Evolutionary conservation across 1,140 invertebrate genomes (phyloP).

Genomic region (Sogatella furcifera): DNA sequence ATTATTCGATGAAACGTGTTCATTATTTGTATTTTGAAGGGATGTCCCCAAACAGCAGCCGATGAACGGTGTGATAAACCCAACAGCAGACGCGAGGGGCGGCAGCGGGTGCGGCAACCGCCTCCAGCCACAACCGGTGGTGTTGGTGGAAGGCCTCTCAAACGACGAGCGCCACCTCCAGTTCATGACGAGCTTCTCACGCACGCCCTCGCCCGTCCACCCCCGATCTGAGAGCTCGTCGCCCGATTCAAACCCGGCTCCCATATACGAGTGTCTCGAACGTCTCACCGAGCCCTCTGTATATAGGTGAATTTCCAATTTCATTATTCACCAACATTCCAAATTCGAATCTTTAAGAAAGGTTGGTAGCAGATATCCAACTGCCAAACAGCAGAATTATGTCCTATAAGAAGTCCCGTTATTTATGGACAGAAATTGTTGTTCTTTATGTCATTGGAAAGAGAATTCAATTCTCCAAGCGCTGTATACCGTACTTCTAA

Average conservation of each 20-base stretch:
- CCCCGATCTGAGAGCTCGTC: slow-evolving; percentile 33
- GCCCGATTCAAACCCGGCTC: slow-evolving; percentile 27
- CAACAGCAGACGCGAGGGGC: neutral
- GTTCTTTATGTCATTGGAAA: no score
- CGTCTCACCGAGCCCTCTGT: slow-evolving; percentile 32
- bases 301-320: slow-evolving; percentile 25
- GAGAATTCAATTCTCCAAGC: no score
- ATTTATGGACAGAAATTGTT: no score
- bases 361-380: no score
- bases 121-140: slow-evolving; percentile 4
- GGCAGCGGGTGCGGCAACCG: neutral
- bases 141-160: slow-evolving; percentile 5
- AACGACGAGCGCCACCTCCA: slow-evolving; percentile 29
- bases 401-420: no score
- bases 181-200: slow-evolving; percentile 37
- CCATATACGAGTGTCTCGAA: slow-evolving; percentile 36
- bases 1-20: no score
- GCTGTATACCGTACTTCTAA: no score
- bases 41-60: no score
- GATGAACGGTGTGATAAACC: neutral
- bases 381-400: no score
- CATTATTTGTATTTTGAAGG: no score
- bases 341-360: no score
- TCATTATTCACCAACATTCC: no score
- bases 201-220: slow-evolving; percentile 33